Conservation (phyloP, 2,888 invertebrate genomes). For the Acanthosepion pharaonis region DNA sequence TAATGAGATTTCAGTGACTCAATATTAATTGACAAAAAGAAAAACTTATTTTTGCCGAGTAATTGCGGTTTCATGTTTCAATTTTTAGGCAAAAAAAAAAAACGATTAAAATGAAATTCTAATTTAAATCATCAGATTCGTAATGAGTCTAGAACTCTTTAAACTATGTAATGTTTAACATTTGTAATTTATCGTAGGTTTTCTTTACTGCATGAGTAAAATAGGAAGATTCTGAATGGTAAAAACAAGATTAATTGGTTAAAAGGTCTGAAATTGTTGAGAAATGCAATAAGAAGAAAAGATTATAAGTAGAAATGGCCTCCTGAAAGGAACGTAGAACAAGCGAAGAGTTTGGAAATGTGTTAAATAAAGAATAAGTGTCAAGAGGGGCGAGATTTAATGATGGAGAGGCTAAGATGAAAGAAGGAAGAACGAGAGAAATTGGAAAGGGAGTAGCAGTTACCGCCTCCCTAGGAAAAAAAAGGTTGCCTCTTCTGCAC, state of each 20-base stretch:
- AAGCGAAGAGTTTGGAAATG: background rate
- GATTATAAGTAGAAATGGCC: background rate
- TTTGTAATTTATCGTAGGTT: background rate
- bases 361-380: background rate
- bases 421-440: background rate
- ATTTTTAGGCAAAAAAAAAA: too few relatives aligned
- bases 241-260: background rate
- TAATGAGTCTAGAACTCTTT: too few relatives aligned
- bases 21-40: too few relatives aligned
- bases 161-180: too few relatives aligned
- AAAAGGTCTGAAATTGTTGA: background rate
- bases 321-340: background rate
- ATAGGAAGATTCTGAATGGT: background rate
- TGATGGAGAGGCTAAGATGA: conserved; percentile 33
- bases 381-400: background rate
- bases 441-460: conserved; percentile 4
- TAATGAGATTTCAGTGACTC: too few relatives aligned
- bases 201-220: background rate
- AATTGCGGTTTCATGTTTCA: too few relatives aligned
- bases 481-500: background rate
- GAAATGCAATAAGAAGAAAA: background rate
- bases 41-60: too few relatives aligned
- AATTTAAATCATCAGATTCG: too few relatives aligned
- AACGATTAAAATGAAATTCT: too few relatives aligned
- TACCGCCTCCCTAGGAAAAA: background rate